These are phyloP conservation scores for Buathra laborator DNA, from an alignment of 2,888 invertebrate species.

Conservation along the genomic window DNA sequence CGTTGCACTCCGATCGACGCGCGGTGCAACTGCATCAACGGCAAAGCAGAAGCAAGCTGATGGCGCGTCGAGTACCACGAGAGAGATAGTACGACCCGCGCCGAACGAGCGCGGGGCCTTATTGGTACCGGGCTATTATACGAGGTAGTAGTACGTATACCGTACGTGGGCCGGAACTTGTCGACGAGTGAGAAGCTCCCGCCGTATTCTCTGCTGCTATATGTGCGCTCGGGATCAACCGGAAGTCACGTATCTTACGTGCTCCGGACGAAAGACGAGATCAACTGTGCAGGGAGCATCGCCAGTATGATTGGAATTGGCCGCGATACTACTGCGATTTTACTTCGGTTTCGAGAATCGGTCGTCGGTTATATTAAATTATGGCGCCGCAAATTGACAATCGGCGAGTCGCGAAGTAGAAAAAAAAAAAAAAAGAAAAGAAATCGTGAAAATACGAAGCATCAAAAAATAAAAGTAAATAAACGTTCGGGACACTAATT, in stretches of 20 bases:
- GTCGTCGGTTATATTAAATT: constrained; percentile 9
- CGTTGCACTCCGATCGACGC: constrained; percentile 50
- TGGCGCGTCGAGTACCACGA: constrained; percentile 39
- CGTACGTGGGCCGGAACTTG: constrained; percentile 44
- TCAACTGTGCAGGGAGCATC: background rate
- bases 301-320: constrained; percentile 38
- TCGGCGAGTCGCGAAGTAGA: background rate
- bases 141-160: constrained; percentile 20
- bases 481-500: background rate
- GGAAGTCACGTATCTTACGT: constrained; percentile 60
- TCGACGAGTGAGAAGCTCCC: constrained; percentile 43
- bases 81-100: constrained; percentile 42
- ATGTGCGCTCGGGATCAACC: constrained; percentile 42
- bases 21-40: constrained; percentile 58
- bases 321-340: constrained; percentile 25
- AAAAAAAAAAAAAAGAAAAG: background rate
- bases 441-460: background rate
- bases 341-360: constrained; percentile 28
- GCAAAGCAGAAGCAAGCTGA: constrained; percentile 29
- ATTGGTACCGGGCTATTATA: constrained; percentile 53
- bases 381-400: constrained; percentile 40
- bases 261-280: constrained; percentile 38
- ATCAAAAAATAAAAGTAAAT: background rate
- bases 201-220: constrained; percentile 11
- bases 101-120: constrained; percentile 55